Evolutionary conservation across 2,113 vertebrate genomes (phyloP).

Genomic region (Leptodactylus fuscus): DNA sequence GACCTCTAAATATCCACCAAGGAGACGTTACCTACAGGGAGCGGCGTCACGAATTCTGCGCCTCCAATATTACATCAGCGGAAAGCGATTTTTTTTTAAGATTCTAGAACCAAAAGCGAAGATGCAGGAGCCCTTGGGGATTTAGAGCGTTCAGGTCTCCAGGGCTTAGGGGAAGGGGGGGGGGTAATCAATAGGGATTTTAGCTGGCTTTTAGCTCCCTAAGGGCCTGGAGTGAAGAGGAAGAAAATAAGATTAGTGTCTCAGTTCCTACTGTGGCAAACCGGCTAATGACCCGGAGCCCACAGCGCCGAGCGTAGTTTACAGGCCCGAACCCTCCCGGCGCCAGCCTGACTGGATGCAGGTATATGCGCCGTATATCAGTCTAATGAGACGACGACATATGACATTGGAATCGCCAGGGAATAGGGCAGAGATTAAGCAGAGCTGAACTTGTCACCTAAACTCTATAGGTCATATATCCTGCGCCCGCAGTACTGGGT

Average conservation of each 20-base stretch:
- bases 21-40: neutral
- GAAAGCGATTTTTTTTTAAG: neutral
- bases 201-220: neutral
- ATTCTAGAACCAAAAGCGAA: no score
- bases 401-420: neutral
- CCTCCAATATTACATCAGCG: neutral
- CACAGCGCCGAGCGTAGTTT: neutral
- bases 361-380: neutral
- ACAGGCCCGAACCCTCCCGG: neutral
- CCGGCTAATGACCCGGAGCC: conserved; percentile 27
- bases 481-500: no score
- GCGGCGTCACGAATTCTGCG: neutral
- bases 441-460: neutral
- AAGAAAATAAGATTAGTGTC: conserved; percentile 30
- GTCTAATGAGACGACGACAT: neutral
- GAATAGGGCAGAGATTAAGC: no score
- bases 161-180: no score
- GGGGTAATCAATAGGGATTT: conserved; percentile 49
- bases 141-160: no score
- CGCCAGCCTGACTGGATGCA: neutral
- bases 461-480: no score
- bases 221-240: neutral
- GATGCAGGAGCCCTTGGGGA: no score
- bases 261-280: neutral
- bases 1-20: neutral